phyloP scores from a whole-genome alignment of 2,113 vertebrate species.

The Chaetodon trifascialis region DNA sequence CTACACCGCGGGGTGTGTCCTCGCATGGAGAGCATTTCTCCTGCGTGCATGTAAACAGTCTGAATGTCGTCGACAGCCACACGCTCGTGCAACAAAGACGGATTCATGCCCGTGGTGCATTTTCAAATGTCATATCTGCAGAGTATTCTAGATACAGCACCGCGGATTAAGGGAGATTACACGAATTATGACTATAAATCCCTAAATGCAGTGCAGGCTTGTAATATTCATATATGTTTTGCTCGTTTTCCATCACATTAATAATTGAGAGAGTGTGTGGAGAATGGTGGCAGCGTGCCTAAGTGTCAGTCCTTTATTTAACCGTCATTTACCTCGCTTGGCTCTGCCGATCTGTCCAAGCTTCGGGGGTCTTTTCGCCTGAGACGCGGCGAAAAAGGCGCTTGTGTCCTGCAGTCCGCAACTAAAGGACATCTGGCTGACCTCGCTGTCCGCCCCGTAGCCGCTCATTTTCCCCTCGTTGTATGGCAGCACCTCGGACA shows the following conservation, averaged over 20 bases:
- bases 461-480: conserved; percentile 97
- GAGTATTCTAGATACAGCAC: too few relatives aligned
- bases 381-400: conserved; percentile 94
- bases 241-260: background rate
- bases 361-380: conserved; percentile 97
- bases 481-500: conserved; percentile 98
- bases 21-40: conserved; percentile 15
- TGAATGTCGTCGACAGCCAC: background rate
- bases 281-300: background rate
- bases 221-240: background rate
- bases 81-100: background rate
- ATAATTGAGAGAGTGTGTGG: background rate
- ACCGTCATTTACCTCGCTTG: conserved; percentile 91
- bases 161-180: background rate
- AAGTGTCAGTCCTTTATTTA: background rate
- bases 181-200: background rate
- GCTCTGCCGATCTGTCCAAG: conserved; percentile 97
- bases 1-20: conserved; percentile 60
- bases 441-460: conserved; percentile 94
- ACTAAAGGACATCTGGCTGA: conserved; percentile 96
- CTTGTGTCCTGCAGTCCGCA: conserved; percentile 98
- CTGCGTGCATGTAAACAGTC: conserved; percentile 53
- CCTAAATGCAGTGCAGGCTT: background rate
- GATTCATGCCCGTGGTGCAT: background rate
- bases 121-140: background rate